Evolutionary conservation across 1,140 invertebrate species (phyloP).

Genomic region (Spodoptera litura): DNA sequence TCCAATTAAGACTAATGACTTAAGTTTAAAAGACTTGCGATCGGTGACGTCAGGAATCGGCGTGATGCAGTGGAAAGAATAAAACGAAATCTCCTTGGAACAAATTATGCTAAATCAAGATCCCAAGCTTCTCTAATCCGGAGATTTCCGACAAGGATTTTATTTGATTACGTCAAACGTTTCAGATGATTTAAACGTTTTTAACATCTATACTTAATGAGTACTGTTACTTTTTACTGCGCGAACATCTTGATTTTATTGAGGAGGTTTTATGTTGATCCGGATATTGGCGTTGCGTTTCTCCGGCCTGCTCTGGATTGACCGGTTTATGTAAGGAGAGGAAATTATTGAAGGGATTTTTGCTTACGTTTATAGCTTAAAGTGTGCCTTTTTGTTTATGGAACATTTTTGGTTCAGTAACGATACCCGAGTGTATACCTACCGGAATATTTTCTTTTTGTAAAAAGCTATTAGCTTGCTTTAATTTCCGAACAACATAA

Average conservation of each 20-base stretch:
- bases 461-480: no score
- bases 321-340: not conserved
- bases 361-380: no score
- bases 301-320: not conserved
- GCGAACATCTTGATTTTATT: constrained; percentile 15
- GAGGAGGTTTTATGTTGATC: constrained; percentile 14
- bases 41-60: constrained; percentile 51
- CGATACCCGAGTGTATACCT: no score
- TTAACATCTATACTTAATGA: constrained; percentile 47
- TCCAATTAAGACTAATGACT: constrained; percentile 59
- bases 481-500: no score
- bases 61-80: constrained; percentile 47
- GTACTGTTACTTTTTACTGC: constrained; percentile 40
- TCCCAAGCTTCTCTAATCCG: constrained; percentile 52
- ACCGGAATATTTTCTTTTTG: no score
- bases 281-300: not conserved
- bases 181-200: constrained; percentile 51
- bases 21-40: constrained; percentile 46
- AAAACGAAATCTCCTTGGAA: constrained; percentile 55
- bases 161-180: constrained; percentile 57
- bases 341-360: no score
- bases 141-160: constrained; percentile 48
- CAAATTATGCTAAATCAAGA: constrained; percentile 60
- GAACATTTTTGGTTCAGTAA: no score
- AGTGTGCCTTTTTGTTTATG: no score